phyloP scores from a whole-genome alignment of 2,113 vertebrate genomes.

The Colistium nudipinnis region DNA sequence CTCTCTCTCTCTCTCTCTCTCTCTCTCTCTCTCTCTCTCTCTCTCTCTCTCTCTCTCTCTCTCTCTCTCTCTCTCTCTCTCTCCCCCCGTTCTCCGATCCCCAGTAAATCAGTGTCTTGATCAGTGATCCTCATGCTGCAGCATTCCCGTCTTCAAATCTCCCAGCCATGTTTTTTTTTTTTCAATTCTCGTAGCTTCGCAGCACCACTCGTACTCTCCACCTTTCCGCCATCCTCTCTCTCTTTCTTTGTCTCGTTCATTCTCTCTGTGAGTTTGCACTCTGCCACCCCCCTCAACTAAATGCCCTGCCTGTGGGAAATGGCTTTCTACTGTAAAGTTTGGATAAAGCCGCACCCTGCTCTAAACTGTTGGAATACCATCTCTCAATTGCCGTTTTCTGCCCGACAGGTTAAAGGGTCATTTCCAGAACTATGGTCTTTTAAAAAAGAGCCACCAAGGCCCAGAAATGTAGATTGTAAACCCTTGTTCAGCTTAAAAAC shows the following conservation, averaged over 20 bases:
- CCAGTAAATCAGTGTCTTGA: slow-evolving; percentile 28
- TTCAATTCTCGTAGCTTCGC: slow-evolving; percentile 6
- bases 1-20: too few species aligned
- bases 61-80: slow-evolving; percentile 22
- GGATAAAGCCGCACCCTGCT: slow-evolving; percentile 46
- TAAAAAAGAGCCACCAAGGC: neutral
- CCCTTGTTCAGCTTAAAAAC: neutral
- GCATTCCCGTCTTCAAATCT: slow-evolving; percentile 17
- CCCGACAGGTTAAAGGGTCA: too few species aligned
- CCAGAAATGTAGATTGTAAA: slow-evolving; percentile 2
- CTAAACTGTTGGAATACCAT: slow-evolving; percentile 38
- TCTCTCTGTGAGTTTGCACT: slow-evolving; percentile 7
- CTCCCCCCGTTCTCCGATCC: slow-evolving; percentile 2
- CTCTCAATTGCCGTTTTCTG: too few species aligned
- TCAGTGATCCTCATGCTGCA: slow-evolving; percentile 20
- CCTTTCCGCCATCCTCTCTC: slow-evolving; percentile 10
- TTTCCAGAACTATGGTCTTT: too few species aligned
- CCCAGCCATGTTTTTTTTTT: slow-evolving; percentile 9
- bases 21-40: too few species aligned
- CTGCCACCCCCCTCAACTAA: slow-evolving; percentile 16
- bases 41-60: too few species aligned
- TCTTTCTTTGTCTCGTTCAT: slow-evolving; percentile 5
- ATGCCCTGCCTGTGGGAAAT: slow-evolving; percentile 31
- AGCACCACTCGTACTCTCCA: neutral
- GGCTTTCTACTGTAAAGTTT: slow-evolving; percentile 35